These are phyloP conservation scores for Dendrocincla tyrannina DNA, from an alignment of 2,797 vertebrate genomes.

Conservation along the genomic window DNA sequence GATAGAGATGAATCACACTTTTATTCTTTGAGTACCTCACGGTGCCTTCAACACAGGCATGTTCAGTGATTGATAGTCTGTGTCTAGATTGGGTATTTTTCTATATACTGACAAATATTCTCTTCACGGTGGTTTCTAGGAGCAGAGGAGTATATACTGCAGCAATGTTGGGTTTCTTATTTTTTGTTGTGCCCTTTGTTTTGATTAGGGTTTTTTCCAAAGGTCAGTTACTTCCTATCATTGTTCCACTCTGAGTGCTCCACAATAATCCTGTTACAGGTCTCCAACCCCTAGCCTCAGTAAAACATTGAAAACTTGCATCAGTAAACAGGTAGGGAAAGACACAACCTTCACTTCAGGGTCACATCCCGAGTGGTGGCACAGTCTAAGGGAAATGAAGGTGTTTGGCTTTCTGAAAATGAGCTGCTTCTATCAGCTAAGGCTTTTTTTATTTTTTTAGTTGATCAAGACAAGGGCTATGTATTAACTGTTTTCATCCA, in stretches of 20 bases:
- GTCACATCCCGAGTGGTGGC: slow-evolving; percentile 12
- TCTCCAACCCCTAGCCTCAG: neutral
- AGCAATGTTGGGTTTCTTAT: neutral
- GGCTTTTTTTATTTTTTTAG: neutral
- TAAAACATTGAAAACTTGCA: slow-evolving; percentile 12
- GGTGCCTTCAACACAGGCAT: slow-evolving; percentile 38
- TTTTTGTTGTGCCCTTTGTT: slow-evolving; percentile 1
- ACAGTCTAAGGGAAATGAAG: neutral
- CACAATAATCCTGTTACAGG: slow-evolving; percentile 25
- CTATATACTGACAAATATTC: slow-evolving; percentile 62
- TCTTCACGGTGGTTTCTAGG: slow-evolving; percentile 16
- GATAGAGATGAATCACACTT: slow-evolving; percentile 67
- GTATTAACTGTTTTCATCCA: neutral
- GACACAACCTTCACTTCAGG: neutral
- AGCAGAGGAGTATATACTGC: slow-evolving; percentile 8
- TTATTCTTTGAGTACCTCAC: slow-evolving; percentile 58
- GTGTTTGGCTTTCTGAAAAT: neutral
- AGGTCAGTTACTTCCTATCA: slow-evolving; percentile 26
- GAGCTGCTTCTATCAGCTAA: neutral
- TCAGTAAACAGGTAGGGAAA: neutral
- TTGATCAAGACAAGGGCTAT: neutral
- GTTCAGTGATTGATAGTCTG: slow-evolving; percentile 63
- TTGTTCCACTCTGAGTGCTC: neutral
- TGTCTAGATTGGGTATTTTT: slow-evolving; percentile 69
- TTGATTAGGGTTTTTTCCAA: neutral